Evolutionary conservation across 2,113 vertebrate genomes (phyloP).

Genomic region (Microcebus ravelobensis): DNA sequence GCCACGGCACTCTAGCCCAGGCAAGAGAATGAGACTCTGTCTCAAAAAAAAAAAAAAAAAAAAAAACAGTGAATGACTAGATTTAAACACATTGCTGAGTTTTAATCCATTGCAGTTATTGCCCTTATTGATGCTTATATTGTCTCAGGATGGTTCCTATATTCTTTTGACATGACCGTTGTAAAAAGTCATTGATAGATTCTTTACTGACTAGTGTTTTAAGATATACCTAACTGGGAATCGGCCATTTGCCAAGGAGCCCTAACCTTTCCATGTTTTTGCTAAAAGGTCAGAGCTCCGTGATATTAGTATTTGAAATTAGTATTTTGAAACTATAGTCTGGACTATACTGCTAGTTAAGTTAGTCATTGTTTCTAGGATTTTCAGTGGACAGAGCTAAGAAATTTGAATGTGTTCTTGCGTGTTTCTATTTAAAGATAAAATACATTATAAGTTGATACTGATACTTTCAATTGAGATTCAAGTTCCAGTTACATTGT

Average conservation of each 20-base stretch:
- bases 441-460: background rate
- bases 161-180: background rate
- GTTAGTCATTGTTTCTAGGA: conserved; percentile 26
- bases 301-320: conserved; percentile 23
- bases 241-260: background rate
- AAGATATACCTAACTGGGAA: background rate
- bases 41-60: no score
- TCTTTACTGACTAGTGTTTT: conserved; percentile 11
- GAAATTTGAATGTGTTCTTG: background rate
- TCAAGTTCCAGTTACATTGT: background rate
- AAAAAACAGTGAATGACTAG: background rate
- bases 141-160: background rate
- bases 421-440: conserved; percentile 34
- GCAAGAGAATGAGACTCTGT: no score
- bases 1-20: no score
- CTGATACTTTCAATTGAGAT: background rate
- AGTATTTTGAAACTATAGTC: background rate
- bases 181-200: background rate
- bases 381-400: conserved; percentile 3
- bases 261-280: background rate
- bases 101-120: conserved; percentile 28
- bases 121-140: background rate
- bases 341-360: background rate
- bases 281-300: background rate
- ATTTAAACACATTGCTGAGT: background rate